Conservation (phyloP, 2,797 vertebrate genomes). For the Microchirus variegatus region DNA sequence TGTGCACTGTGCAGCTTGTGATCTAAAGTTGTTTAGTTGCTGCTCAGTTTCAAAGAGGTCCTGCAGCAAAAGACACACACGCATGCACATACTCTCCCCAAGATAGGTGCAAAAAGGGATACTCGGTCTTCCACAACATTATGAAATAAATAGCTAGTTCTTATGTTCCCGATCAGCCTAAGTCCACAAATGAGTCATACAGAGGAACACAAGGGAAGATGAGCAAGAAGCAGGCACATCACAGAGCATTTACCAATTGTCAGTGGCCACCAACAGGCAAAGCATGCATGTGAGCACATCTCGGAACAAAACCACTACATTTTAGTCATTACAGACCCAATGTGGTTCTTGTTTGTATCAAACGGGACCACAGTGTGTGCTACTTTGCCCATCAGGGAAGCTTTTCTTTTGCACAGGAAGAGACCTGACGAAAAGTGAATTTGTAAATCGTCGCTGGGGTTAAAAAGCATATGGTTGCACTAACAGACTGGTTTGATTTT, state of each 20-base stretch:
- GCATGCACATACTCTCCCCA: too few relatives aligned
- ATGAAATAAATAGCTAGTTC: too few relatives aligned
- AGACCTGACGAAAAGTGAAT: conserved; percentile 50
- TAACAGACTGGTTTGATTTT: conserved; percentile 43
- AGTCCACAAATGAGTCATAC: neutral
- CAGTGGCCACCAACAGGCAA: conserved; percentile 54
- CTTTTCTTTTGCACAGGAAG: conserved; percentile 37
- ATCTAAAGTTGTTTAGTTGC: too few relatives aligned
- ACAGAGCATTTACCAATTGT: conserved; percentile 30
- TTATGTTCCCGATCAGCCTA: too few relatives aligned
- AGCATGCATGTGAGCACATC: conserved; percentile 52
- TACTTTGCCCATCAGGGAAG: conserved; percentile 45
- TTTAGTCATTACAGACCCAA: conserved; percentile 52
- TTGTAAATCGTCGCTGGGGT: conserved; percentile 64
- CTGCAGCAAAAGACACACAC: too few relatives aligned
- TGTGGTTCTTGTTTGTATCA: conserved; percentile 71
- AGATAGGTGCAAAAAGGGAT: too few relatives aligned
- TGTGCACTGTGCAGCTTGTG: too few relatives aligned
- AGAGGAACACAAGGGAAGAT: conserved; percentile 1
- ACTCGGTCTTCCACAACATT: too few relatives aligned
- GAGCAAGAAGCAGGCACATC: conserved; percentile 23
- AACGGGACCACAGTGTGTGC: conserved; percentile 65
- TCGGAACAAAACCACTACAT: conserved; percentile 49
- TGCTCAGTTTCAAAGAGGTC: too few relatives aligned
- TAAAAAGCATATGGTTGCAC: conserved; percentile 46